Evolutionary conservation across 2,113 vertebrate genomes (phyloP).

Genomic region (Tursiops truncatus): DNA sequence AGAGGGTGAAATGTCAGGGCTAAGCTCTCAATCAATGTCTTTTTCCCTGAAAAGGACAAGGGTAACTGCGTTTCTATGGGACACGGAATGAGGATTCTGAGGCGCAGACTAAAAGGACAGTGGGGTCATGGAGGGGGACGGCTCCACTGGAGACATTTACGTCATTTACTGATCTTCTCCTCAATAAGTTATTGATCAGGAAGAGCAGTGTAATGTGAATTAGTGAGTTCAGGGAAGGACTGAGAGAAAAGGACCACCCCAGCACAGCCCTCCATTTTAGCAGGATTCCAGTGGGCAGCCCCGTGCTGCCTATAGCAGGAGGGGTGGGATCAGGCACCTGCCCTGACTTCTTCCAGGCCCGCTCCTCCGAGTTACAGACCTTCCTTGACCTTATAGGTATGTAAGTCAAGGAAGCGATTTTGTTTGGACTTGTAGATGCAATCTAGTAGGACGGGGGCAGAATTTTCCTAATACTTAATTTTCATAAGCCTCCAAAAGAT

Average conservation of each 20-base stretch:
- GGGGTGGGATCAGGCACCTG: background rate
- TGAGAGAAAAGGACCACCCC: background rate
- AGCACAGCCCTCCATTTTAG: background rate
- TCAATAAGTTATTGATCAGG: background rate
- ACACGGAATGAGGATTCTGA: background rate
- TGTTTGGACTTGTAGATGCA: background rate
- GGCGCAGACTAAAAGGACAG: background rate
- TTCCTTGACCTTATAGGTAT: background rate
- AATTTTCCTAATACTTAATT: slow-evolving; percentile 6
- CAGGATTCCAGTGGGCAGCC: background rate
- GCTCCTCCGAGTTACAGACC: background rate
- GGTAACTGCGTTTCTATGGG: background rate
- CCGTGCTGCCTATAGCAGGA: background rate
- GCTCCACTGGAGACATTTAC: background rate
- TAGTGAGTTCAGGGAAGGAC: background rate
- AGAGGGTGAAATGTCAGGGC: background rate
- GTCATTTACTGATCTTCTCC: background rate
- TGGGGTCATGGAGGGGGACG: fast-evolving
- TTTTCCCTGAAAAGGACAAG: background rate
- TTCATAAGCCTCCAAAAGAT: background rate
- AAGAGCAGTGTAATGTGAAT: background rate
- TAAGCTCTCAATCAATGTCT: background rate
- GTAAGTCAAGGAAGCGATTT: background rate
- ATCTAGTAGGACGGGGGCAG: background rate
- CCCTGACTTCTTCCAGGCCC: background rate